Base-by-base conservation (phyloP, 1,140 invertebrate genomes). In the Nasonia longicornis region DNA sequence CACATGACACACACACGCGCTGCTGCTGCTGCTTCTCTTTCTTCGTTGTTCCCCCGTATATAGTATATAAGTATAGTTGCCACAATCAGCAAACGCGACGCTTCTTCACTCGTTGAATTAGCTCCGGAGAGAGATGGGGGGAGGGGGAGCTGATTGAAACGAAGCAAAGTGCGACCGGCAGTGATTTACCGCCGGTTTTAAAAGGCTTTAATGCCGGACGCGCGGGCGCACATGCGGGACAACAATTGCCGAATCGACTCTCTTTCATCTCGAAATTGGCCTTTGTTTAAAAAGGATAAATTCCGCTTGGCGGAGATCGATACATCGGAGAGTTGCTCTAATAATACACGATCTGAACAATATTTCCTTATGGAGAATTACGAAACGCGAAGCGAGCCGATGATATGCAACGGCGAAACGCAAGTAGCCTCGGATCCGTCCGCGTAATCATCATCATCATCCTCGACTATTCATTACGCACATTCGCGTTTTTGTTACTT, bases 131-230 rank as follows among this genome's bases (percentile, higher is more conserved):
- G 3, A 42, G 16, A 20, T 26, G 26, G 73, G 14, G 75, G 20
- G 35, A 16, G 20, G 16, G 66, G 76, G 45, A 22, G 70, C 22
- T 22, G 22, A 42, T 14, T 20, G 70, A 48, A 63, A 66, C 29
- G 52, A 72, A 16, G 35, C 58, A 79, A 79, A 73, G 35, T 73
- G 52, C 78, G 58, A 66, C 42, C 35, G 70, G 38, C 70, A 45
- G 63, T 80, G 79, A 80, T 80, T 80, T 80, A 80, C 79, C 45
- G 16, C 38, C n/a, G 71, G 63, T 69, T 75, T 80, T 80, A 80
- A 80, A 70, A 75, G 72, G 79, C 79, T 80, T 42, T 71, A 71
- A 38, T 63, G 77, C 48, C 75, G 22, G 38, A n/a, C 58, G 38
- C 31, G 38, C 20, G 38, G 12, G 26, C 20, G 20, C 20, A 58